phyloP scores from a whole-genome alignment of 2,113 vertebrate species.

The Chionomys nivalis region DNA sequence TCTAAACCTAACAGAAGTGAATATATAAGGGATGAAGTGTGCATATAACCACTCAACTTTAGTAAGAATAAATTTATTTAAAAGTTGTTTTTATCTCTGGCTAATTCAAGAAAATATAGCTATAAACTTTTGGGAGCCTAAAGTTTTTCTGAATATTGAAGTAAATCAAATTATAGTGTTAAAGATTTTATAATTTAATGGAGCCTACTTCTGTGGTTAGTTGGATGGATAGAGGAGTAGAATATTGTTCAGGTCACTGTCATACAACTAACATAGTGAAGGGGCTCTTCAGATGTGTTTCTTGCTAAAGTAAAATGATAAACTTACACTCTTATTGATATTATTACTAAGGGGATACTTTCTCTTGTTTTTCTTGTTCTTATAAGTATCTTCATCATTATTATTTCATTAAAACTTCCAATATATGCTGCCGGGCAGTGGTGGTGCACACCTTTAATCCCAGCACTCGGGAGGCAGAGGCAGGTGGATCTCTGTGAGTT shows the following conservation, averaged over 20 bases:
- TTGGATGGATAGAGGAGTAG: background rate
- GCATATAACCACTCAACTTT: background rate
- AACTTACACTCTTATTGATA: conserved; percentile 16
- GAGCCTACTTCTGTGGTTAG: background rate
- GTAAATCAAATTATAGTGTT: background rate
- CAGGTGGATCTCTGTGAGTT: no score
- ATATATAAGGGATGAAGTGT: background rate
- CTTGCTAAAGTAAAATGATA: background rate
- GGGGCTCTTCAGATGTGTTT: conserved; percentile 7
- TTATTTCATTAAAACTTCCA: background rate
- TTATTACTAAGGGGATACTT: conserved; percentile 29
- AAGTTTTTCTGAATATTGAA: conserved; percentile 50
- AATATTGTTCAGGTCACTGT: background rate
- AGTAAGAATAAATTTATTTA: conserved; percentile 1
- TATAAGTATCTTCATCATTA: background rate
- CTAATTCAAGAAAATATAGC: background rate
- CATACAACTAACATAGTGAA: background rate
- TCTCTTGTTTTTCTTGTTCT: conserved; percentile 19
- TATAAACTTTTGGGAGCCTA: background rate
- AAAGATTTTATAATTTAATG: background rate
- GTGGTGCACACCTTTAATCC: no score
- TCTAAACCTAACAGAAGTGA: conserved; percentile 1
- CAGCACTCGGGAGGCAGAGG: no score
- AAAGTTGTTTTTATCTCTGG: conserved; percentile 23
- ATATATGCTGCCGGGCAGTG: background rate